Base-by-base conservation (phyloP, 2,113 vertebrate species). In the Pterocles gutturalis region DNA sequence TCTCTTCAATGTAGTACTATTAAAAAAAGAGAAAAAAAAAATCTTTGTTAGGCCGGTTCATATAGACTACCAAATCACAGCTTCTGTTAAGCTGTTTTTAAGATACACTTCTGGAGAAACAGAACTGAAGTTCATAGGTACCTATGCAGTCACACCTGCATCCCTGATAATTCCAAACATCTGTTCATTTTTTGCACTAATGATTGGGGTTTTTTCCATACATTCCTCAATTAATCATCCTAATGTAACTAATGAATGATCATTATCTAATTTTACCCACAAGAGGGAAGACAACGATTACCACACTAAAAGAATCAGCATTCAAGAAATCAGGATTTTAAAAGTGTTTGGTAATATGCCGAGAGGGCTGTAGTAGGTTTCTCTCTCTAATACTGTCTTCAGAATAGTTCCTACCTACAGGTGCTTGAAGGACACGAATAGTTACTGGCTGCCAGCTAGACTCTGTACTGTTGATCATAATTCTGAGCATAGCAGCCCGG, bases 1-100 rank as follows among this genome's bases (percentile, higher is more conserved):
- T 98, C 89, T 98, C 99, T 98, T 98, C 99, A 89, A 98, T 98
- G 98, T 99, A 98, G 98, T 99, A 99, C 98, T 99, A 94, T 51
- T 96, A 95, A 98, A 92, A 98, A 96, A 98, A 91, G 98, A 67
- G 97, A 43, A 97, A 86, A 97, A 97, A 53, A 66, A 98, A 92
- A 95, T 78, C 83, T 73, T 88, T 41, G 83, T 98, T 98, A 98
- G 83, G 83, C 73, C 95, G 92, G 77, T 75, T 67, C 25, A 76
- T 46, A 70, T n/a, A 81, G 49, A 80, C 54, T 4, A 87, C 49
- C 9, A 61, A 84, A 33, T 1, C 29, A 25, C 28, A 76, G 28
- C 24, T 45, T 43, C 57, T 67, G 9, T 33, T 53, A 83, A 53
- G 60, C 26, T 64, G 41, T 72, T 96, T 64, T 45, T 71, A 69